These are phyloP conservation scores for Catharus minimus DNA, from an alignment of 2,113 vertebrate species.

Conservation along the genomic window DNA sequence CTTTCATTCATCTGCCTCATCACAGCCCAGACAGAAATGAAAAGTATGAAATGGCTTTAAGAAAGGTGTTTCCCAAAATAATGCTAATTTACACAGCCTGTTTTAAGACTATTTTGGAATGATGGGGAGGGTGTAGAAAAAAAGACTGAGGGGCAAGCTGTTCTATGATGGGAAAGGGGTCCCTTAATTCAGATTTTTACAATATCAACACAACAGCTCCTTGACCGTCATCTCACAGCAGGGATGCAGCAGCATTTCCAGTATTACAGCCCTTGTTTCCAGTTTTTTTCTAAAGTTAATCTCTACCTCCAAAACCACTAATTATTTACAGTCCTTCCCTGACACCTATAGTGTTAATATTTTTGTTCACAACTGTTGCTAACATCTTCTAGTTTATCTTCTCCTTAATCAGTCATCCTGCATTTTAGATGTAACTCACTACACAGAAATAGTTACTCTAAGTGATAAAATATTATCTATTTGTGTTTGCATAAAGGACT, in stretches of 20 bases:
- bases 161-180: background rate
- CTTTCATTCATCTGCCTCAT: background rate
- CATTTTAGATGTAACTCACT: background rate
- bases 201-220: background rate
- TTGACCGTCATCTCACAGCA: background rate
- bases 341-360: background rate
- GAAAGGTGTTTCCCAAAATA: background rate
- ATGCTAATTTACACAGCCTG: background rate
- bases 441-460: background rate
- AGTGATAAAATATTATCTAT: background rate
- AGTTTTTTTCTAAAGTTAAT: background rate
- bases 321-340: background rate
- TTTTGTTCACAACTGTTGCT: background rate
- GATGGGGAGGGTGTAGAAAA: background rate
- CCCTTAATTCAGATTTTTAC: background rate
- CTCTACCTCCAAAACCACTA: background rate
- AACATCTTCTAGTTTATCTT: background rate
- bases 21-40: background rate
- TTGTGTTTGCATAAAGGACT: slow-evolving; percentile 33
- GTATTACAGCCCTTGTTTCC: background rate
- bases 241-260: background rate
- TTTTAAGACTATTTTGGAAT: background rate
- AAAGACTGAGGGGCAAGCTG: background rate
- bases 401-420: background rate
- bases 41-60: background rate